Base-by-base conservation (phyloP, 2,797 vertebrate species). In the Anniella stebbinsi region DNA sequence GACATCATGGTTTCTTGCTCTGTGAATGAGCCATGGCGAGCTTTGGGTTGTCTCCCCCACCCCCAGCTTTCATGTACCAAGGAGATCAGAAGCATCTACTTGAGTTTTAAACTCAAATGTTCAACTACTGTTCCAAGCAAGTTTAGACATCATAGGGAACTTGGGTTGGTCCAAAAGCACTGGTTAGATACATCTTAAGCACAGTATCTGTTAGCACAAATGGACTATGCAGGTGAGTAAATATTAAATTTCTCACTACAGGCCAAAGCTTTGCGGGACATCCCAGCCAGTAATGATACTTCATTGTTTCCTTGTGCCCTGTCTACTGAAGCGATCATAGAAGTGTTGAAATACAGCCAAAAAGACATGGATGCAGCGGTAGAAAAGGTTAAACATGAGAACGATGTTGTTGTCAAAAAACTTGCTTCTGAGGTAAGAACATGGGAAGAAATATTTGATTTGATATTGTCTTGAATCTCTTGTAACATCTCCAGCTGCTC, bases 271-370 rank as follows among this genome's bases (percentile, higher is more conserved):
- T 87, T 89, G 13, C 87, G 96, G 92, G 93, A 92, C 73, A 30
- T 91, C 0, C 4, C 89, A n/a, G 8, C 18, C 18, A 4, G 28
- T 33, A 84, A 96, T 0, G 81, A 95, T 89, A 51, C 89, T 92
- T 89, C 96, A 0, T 90, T 94, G 4, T 60, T 94, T 94, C 25
- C 73, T 94, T 89, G 17, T 70, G 90, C 83, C 91, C 60, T 63
- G 70, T 1, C 95, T 84, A 84, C 90, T 0, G 98, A 96, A 3
- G 96, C 98, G 23, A 99, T 99, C 33, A 98, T 99, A 81, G 99
- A 99, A 12, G 94, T 99, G 57, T 95, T 99, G 23, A 98, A 97
- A 94, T 99, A 99, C 78, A 99, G 98, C 91, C 98, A 99, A 93
- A 98, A 97, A 92, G 99, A 99, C 95, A 97, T 99, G 98, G 98